Conservation (phyloP, 2,797 vertebrate genomes). For the Carcharodon carcharias region DNA sequence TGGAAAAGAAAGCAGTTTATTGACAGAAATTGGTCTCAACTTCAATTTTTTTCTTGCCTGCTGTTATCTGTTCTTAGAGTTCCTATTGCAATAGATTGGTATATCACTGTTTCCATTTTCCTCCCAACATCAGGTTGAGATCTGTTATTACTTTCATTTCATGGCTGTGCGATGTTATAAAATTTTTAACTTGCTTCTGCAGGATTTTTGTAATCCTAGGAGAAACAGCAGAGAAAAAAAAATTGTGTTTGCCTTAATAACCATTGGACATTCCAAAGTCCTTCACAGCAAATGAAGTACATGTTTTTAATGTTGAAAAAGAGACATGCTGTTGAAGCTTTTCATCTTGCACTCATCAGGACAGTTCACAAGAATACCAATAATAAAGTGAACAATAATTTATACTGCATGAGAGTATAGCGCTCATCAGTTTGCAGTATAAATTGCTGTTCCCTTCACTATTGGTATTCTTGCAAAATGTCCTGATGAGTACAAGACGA, state of each 20-base stretch:
- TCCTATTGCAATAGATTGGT: neutral
- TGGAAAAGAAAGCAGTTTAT: neutral
- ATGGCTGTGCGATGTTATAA: neutral
- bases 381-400: no score
- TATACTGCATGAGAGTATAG: no score
- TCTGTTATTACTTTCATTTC: neutral
- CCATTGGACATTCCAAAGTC: neutral
- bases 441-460: no score
- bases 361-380: no score
- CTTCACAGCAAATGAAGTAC: neutral
- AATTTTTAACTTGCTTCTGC: no score
- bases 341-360: no score
- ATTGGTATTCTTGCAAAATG: no score
- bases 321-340: no score
- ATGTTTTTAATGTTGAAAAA: no score
- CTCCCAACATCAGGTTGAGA: neutral
- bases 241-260: neutral
- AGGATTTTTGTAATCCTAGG: neutral
- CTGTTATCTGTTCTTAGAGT: neutral
- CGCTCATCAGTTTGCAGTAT: no score
- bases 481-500: no score
- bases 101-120: neutral
- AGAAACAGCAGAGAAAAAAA: neutral
- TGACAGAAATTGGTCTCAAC: neutral
- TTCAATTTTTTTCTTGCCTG: neutral